phyloP scores from a whole-genome alignment of 2,888 invertebrate species.

The Cylindroiulus punctatus region DNA sequence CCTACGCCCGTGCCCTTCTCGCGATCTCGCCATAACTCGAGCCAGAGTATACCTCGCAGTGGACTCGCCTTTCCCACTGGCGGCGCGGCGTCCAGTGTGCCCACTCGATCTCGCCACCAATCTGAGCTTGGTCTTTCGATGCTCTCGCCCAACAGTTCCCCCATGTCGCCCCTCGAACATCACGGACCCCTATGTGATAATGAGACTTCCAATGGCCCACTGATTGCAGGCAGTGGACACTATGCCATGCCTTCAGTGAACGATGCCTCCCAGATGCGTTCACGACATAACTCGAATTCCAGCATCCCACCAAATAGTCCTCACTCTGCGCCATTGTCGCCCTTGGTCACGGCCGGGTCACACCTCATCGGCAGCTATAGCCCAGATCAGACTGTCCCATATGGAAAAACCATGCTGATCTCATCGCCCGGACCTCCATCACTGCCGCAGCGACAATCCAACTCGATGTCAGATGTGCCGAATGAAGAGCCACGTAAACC shows the following conservation, averaged over 20 bases:
- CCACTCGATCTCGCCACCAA: conserved; percentile 61
- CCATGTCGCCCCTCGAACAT: conserved; percentile 60
- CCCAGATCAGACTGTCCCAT: conserved; percentile 61
- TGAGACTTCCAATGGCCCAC: not conserved
- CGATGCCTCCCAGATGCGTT: conserved; percentile 58
- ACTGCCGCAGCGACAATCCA: conserved; percentile 60
- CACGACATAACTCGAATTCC: conserved; percentile 60
- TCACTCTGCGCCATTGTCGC: conserved; percentile 61
- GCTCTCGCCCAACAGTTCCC: conserved; percentile 59
- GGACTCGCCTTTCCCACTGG: not conserved
- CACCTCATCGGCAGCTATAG: not conserved
- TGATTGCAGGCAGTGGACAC: conserved; percentile 49
- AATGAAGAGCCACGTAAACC: no score
- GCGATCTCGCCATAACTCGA: conserved; percentile 64
- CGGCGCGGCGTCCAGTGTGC: conserved; percentile 33
- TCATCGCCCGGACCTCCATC: conserved; percentile 61
- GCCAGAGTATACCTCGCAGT: conserved; percentile 52
- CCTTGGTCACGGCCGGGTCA: conserved; percentile 62
- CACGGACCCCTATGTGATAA: not conserved
- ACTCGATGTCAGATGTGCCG: no score
- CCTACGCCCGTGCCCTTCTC: conserved; percentile 62
- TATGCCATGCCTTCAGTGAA: conserved; percentile 59
- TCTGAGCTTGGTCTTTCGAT: conserved; percentile 61
- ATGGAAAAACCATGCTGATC: conserved; percentile 65
- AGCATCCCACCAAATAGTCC: conserved; percentile 62